These are phyloP conservation scores for Orussus abietinus DNA, from an alignment of 1,140 invertebrate genomes.

Conservation along the genomic window DNA sequence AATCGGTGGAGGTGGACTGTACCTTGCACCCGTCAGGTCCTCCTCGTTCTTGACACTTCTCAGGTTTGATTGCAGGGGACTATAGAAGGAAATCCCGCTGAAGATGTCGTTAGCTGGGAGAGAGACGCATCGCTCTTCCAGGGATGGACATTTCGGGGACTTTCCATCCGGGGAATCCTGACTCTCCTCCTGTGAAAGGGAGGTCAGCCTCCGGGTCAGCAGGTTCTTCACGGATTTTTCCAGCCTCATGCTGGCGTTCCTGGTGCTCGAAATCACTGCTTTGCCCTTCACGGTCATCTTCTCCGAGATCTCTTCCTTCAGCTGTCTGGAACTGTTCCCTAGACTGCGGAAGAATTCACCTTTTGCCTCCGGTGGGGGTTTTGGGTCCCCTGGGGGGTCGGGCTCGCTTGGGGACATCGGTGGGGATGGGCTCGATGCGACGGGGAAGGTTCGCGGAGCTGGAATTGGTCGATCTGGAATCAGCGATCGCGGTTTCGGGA, in stretches of 20 bases:
- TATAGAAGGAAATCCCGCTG: slow-evolving; percentile 50
- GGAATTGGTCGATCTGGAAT: slow-evolving; percentile 34
- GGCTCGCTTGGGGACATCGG: slow-evolving; percentile 32
- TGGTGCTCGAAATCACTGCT: slow-evolving; percentile 52
- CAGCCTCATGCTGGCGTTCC: slow-evolving; percentile 48
- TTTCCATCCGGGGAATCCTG: slow-evolving; percentile 13
- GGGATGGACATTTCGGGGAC: neutral
- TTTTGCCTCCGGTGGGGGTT: slow-evolving; percentile 12
- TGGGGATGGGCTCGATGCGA: slow-evolving; percentile 13
- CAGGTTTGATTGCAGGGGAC: slow-evolving; percentile 41
- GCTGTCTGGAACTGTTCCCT: slow-evolving; percentile 46
- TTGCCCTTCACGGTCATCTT: slow-evolving; percentile 52
- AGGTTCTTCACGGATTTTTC: slow-evolving; percentile 46
- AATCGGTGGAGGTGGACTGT: slow-evolving; percentile 53
- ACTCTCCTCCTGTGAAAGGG: slow-evolving; percentile 29
- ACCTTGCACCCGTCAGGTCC: slow-evolving; percentile 36
- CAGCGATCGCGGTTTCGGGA: slow-evolving; percentile 44
- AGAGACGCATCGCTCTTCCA: slow-evolving; percentile 39
- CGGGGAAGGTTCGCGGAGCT: slow-evolving; percentile 30
- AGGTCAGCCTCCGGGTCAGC: slow-evolving; percentile 34
- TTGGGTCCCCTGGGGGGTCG: slow-evolving; percentile 18
- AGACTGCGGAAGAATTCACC: slow-evolving; percentile 43
- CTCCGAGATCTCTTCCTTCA: slow-evolving; percentile 53
- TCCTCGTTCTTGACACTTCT: slow-evolving; percentile 39
- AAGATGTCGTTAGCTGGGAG: slow-evolving; percentile 50